A percentile compares a stretch with the other conserved stretches of the same genome.
Evolutionary conservation across 2,797 vertebrate species (phyloP).

Genomic region (Periophthalmus magnuspinnatus): DNA sequence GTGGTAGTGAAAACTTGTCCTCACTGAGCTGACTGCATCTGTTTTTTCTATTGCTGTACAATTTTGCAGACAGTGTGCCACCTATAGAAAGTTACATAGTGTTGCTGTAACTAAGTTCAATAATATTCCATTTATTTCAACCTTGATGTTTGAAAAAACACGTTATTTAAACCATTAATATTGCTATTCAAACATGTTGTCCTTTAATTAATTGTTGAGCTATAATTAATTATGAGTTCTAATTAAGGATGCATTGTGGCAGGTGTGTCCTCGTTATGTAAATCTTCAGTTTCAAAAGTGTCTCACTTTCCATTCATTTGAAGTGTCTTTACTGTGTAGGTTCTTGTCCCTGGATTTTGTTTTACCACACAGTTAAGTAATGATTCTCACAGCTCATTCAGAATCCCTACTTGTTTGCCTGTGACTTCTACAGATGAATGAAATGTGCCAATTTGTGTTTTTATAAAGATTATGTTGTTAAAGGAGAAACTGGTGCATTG

Average conservation of each 20-base stretch:
- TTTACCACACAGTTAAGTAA: conserved; percentile 50
- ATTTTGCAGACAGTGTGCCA: no score
- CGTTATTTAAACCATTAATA: no score
- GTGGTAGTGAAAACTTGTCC: no score
- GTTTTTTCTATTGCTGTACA: no score
- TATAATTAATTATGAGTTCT: neutral
- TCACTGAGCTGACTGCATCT: no score
- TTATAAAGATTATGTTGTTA: conserved; percentile 73
- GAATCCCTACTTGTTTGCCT: conserved; percentile 48
- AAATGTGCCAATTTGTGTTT: conserved; percentile 62
- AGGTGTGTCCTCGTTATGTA: neutral
- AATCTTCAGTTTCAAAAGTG: neutral
- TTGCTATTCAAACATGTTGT: no score
- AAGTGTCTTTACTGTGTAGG: neutral
- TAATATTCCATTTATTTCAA: no score
- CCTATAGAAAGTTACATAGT: no score
- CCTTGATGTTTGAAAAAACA: no score
- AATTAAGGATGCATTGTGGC: neutral
- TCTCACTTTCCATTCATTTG: neutral
- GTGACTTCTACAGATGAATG: conserved; percentile 62
- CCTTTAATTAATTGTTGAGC: neutral
- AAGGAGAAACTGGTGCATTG: conserved; percentile 65
- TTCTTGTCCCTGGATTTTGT: conserved; percentile 33
- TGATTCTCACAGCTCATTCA: conserved; percentile 43
- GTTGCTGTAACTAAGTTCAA: no score